These are phyloP conservation scores for Alloscopus bannaensis DNA, from an alignment of 2,888 invertebrate species.

Conservation along the genomic window DNA sequence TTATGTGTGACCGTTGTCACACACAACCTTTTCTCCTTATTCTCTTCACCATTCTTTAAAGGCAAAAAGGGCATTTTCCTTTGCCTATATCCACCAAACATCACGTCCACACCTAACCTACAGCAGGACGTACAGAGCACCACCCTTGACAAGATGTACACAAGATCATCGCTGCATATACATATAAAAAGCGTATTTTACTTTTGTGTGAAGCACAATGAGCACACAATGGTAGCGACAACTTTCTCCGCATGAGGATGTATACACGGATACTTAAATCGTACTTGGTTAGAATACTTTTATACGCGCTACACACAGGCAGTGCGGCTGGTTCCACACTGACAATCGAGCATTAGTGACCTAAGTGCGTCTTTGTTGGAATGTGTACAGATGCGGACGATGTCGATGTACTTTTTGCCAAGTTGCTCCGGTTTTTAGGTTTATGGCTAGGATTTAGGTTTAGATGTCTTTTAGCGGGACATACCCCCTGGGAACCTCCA, in stretches of 20 bases:
- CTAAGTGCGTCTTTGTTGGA: conserved; percentile 34
- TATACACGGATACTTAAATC: no score
- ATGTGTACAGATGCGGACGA: not conserved
- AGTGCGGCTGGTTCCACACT: no score
- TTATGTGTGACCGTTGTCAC: conserved; percentile 50
- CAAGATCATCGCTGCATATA: no score
- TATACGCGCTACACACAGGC: no score
- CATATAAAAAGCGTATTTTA: no score
- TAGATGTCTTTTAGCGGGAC: conserved; percentile 46
- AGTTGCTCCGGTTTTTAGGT: conserved; percentile 24
- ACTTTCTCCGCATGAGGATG: no score
- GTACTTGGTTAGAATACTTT: no score
- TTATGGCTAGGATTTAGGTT: conserved; percentile 48
- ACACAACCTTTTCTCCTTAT: conserved; percentile 35
- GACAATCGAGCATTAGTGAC: conserved; percentile 32
- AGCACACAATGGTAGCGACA: no score
- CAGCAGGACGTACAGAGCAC: no score
- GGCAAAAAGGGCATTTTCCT: conserved; percentile 5
- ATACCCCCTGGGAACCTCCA: conserved; percentile 48
- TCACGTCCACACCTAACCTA: no score
- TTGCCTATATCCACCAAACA: conserved; percentile 1
- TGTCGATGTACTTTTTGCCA: conserved; percentile 1
- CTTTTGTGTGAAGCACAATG: no score
- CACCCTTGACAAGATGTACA: no score
- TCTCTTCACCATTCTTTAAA: conserved; percentile 23